A percentile compares a stretch with the other conserved stretches of the same genome.
These are phyloP conservation scores for Sweltsa coloradensis DNA, from an alignment of 1,140 invertebrate genomes.

Conservation along the genomic window DNA sequence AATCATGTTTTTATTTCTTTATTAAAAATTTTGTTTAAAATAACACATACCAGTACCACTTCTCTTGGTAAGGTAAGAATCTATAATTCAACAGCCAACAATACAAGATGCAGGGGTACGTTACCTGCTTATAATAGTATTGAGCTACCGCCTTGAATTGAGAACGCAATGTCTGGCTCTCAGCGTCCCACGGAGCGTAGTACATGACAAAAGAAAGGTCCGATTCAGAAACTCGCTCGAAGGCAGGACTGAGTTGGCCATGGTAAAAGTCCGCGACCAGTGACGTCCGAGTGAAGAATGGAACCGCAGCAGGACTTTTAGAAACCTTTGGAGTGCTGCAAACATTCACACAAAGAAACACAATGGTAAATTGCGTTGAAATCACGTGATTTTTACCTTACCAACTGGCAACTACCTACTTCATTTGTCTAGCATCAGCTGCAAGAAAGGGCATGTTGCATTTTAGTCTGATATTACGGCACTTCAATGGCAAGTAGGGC, in stretches of 20 bases:
- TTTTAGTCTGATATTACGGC: too few species aligned
- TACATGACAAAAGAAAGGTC: slow-evolving; percentile 75
- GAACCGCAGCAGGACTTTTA: slow-evolving; percentile 46
- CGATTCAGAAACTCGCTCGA: slow-evolving; percentile 40
- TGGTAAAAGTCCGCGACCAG: slow-evolving; percentile 57
- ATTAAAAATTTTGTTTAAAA: too few species aligned
- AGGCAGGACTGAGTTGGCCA: slow-evolving; percentile 49
- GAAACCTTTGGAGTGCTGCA: slow-evolving; percentile 50
- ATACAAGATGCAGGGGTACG: slow-evolving; percentile 10
- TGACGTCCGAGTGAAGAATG: slow-evolving; percentile 51
- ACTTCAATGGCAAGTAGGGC: too few species aligned
- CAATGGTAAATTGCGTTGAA: too few species aligned
- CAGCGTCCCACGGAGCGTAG: slow-evolving; percentile 82
- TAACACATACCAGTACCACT: too few species aligned
- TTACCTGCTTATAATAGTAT: slow-evolving; percentile 55
- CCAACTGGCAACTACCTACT: too few species aligned
- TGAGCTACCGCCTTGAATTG: slow-evolving; percentile 62
- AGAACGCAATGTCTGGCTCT: slow-evolving; percentile 50
- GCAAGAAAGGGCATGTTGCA: too few species aligned
- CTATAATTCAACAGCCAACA: not conserved
- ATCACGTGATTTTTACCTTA: too few species aligned
- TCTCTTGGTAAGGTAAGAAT: slow-evolving; percentile 1
- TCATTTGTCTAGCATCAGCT: too few species aligned
- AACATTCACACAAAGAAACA: slow-evolving; percentile 26
- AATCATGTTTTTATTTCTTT: too few species aligned